Conservation (phyloP, 2,113 vertebrate genomes). For the Falcunculus frontatus region DNA sequence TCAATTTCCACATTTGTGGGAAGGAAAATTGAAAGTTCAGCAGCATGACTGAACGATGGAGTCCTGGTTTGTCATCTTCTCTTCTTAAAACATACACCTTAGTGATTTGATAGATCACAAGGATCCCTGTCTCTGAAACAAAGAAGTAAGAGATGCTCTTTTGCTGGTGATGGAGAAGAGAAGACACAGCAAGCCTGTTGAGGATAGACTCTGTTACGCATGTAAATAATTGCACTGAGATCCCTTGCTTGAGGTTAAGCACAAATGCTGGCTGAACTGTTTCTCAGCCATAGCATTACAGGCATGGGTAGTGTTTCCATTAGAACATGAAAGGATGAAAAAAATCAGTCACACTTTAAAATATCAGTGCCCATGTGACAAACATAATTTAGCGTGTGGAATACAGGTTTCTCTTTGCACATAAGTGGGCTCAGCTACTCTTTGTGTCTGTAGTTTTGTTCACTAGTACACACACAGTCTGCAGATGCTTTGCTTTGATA, state of each 20-base stretch:
- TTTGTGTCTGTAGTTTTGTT: not conserved
- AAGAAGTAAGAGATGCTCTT: not conserved
- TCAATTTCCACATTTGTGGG: conserved; percentile 11
- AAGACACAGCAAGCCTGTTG: not conserved
- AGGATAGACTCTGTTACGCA: not conserved
- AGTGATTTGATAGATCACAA: not conserved
- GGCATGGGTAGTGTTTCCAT: not conserved
- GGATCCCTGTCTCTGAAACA: not conserved
- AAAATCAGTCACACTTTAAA: not conserved
- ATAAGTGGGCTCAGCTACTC: not conserved
- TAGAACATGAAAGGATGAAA: not conserved
- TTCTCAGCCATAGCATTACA: not conserved
- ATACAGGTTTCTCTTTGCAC: not conserved
- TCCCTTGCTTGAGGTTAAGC: not conserved
- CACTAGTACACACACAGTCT: not conserved
- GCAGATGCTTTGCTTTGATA: not conserved
- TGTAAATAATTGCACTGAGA: not conserved
- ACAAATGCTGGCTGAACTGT: not conserved
- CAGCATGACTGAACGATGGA: not conserved
- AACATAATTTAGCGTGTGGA: not conserved
- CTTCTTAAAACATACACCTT: not conserved
- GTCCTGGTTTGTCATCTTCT: conserved; percentile 27
- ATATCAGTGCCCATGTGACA: not conserved
- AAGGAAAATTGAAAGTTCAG: conserved; percentile 47
- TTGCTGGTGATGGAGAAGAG: not conserved